A percentile compares a stretch with the other conserved stretches of the same genome.
phyloP scores from a whole-genome alignment of 2,113 vertebrate genomes.

The Petaurus breviceps region DNA sequence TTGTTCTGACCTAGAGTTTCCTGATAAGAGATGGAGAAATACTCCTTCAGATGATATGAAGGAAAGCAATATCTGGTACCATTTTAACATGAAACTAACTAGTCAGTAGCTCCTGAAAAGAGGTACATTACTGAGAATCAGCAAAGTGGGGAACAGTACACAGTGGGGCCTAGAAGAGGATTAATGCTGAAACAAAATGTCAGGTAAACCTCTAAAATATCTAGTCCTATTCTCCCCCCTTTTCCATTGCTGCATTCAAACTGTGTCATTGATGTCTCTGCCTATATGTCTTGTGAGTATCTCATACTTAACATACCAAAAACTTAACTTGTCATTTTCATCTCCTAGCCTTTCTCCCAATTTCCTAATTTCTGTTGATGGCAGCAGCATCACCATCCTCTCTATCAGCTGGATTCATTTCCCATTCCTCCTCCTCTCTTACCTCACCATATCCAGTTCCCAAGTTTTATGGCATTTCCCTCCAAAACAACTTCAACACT shows the following conservation, averaged over 20 bases:
- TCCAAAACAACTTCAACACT: background rate
- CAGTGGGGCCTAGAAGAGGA: background rate
- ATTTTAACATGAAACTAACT: background rate
- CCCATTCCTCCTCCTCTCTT: background rate
- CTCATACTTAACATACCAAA: background rate
- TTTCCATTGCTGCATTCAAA: background rate
- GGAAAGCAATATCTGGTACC: background rate
- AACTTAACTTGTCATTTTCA: background rate
- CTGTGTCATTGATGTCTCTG: background rate
- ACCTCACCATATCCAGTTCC: background rate
- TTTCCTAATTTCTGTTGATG: background rate
- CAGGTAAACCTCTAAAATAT: background rate
- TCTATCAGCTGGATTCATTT: background rate
- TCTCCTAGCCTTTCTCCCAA: background rate
- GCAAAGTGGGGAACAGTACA: background rate
- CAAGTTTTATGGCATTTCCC: background rate
- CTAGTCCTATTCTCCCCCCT: background rate
- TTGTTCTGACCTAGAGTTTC: background rate
- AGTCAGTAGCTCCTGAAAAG: background rate
- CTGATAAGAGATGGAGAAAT: background rate
- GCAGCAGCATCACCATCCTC: background rate
- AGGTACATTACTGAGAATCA: background rate
- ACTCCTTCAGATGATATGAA: background rate
- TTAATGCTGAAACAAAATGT: background rate
- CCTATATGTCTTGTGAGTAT: background rate